phyloP scores from a whole-genome alignment of 2,888 invertebrate species.

The Scaptomyza tumidula region DNA sequence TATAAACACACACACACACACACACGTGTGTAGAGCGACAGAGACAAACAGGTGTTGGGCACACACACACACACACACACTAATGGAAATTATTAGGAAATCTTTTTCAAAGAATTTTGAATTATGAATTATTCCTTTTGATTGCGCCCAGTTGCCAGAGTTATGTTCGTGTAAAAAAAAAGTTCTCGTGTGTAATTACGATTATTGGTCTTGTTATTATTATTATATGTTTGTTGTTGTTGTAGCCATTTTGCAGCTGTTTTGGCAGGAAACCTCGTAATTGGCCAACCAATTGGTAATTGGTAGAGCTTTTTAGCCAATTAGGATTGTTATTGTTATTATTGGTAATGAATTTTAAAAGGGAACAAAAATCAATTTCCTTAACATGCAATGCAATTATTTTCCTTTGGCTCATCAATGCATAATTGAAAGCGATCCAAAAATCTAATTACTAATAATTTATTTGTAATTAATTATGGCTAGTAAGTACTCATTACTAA shows the following conservation, averaged over 20 bases:
- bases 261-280: slow-evolving; percentile 67
- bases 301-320: slow-evolving; percentile 58
- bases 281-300: slow-evolving; percentile 64
- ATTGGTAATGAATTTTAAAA: slow-evolving; percentile 33
- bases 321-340: slow-evolving; percentile 50
- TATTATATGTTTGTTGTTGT: too few relatives aligned
- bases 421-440: slow-evolving; percentile 35
- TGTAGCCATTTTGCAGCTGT: slow-evolving; percentile 40
- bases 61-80: slow-evolving; percentile 10
- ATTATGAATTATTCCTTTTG: slow-evolving; percentile 51
- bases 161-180: slow-evolving; percentile 14
- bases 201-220: slow-evolving; percentile 31
- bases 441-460: slow-evolving; percentile 7
- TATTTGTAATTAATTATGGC: slow-evolving; percentile 4
- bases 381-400: slow-evolving; percentile 24
- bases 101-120: slow-evolving; percentile 64
- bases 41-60: slow-evolving; percentile 32
- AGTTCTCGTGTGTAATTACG: slow-evolving; percentile 41
- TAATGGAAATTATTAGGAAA: slow-evolving; percentile 58
- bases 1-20: slow-evolving; percentile 47
- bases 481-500: slow-evolving; percentile 7
- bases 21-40: slow-evolving; percentile 9
- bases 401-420: slow-evolving; percentile 28
- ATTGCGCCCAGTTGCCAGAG: slow-evolving; percentile 33
- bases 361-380: neutral